Evolutionary conservation across 2,888 invertebrate species (phyloP), one percentile per base, ranked within the genome.

Genomic region (Hedychridium roseum): DNA sequence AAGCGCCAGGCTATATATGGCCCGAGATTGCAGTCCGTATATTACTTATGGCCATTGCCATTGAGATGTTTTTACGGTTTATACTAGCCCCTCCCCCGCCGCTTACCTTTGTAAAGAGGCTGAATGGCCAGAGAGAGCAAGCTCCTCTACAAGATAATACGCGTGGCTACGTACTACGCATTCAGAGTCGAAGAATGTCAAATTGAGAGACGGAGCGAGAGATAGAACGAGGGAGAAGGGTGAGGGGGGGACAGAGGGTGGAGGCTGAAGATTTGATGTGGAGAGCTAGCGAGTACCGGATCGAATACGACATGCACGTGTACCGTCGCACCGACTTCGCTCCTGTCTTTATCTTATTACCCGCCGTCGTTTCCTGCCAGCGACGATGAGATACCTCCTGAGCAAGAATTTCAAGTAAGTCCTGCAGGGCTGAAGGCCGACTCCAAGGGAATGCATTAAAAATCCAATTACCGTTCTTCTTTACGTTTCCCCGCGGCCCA

Each of bases 91-190:
- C 66, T 68, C 46, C 61, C 67, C 60, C 64, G 63, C 59, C 46
- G 43, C 51, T 56, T 61, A 64, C 54, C 66, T 71, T 71, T 69
- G 65, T 70, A 57, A 62, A 62, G 56, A 60, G 65, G 55, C 65
- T 71, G 68, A 70, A 71, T 70, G 71, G 69, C 70, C 59, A 60
- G 53, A 56, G 56, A 65, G 66, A 57, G 62, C 58, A 61, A 52
- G 55, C 60, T 65, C 60, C 60, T 70, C 63, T 70, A 71, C 68
- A 68, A 70, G 70, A 71, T 70, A 70, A 70, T 70, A 70, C 68
- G 71, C 54, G 57, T 63, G 63, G 59, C 56, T 43, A 54, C 54
- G 45, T 53, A 54, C 50, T 53, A 54, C 57, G 54, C 58, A 67
- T 68, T 68, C 60, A 66, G 62, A 54, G 50, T 51, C 56, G 52